A percentile compares a stretch with the other conserved stretches of the same genome.
Evolutionary conservation across 2,888 invertebrate genomes (phyloP).

Genomic region (Tiphia femorata): DNA sequence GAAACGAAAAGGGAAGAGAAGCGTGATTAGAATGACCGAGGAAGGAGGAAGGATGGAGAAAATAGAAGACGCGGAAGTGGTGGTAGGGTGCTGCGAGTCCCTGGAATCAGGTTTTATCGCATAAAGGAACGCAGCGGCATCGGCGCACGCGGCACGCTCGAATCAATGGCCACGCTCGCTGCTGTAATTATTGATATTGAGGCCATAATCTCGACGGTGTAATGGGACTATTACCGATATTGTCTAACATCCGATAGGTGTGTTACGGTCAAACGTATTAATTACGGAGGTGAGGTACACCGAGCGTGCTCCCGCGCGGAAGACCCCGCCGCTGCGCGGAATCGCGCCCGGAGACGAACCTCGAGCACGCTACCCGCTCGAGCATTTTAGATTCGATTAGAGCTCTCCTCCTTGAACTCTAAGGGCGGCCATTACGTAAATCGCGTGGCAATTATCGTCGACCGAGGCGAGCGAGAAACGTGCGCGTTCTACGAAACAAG

Average conservation of each 20-base stretch:
- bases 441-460: too few species aligned
- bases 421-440: too few species aligned
- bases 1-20: slow-evolving; percentile 6
- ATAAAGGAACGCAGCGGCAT: slow-evolving; percentile 23
- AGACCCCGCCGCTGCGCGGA: too few species aligned
- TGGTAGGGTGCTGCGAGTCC: background rate
- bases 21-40: background rate
- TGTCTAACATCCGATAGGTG: slow-evolving; percentile 20
- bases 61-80: background rate
- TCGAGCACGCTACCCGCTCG: too few species aligned
- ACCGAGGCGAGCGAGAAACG: too few species aligned
- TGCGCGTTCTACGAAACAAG: too few species aligned
- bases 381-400: too few species aligned
- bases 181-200: slow-evolving; percentile 17
- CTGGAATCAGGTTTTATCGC: slow-evolving; percentile 25
- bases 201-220: slow-evolving; percentile 18
- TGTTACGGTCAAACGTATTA: slow-evolving; percentile 25
- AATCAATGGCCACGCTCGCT: slow-evolving; percentile 15
- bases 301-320: background rate
- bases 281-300: slow-evolving; percentile 20
- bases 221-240: slow-evolving; percentile 30
- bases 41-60: background rate
- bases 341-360: too few species aligned
- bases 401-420: too few species aligned
- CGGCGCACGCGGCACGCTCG: background rate